Evolutionary conservation across 1,140 invertebrate genomes (phyloP), one percentile per base, ranked within the genome.

Genomic region (Drosophila bocki): DNA sequence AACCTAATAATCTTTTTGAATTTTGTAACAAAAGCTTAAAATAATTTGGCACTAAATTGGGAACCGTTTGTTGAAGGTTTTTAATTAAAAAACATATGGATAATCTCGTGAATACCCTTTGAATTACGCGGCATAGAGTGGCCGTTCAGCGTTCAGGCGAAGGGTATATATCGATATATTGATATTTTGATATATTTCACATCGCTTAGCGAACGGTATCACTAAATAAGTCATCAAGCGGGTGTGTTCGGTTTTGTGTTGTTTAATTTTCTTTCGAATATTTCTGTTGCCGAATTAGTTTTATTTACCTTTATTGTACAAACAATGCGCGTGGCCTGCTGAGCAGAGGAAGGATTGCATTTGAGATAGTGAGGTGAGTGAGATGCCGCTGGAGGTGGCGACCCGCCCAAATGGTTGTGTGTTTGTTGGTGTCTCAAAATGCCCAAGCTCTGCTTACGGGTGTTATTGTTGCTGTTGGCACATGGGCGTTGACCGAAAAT

Each of bases 401-500:
- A 90, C 81, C 78, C 85, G 85, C 85, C 85, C 85, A 90, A 90
- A 72, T 39, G 39, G 19, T 60, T 65, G 56, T 72, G 65, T 81
- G 79, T 88, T 74, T 78, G 69, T 19, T 67, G 47, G 50, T 68
- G 57, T 41, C 57, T 75, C 48, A 56, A 91, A 84, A 84, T 78
- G 79, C 80, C 80, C 80, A 76, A 67, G 80, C 80, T 83, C 41
- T 81, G 75, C 72, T 75, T 85, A 72, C 77, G 48, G 29, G 75
- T 91, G 75, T 91, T 84, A 80, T 90, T 90, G 83, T 72, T 83
- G 79, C 71, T 80, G 76, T 62, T 78, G 72, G 84, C 71, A 85
- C 76, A 91, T 91, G 88, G 88, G 88, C 88, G 88, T 91, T 91
- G 88, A 91, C 88, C 88, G 60, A 91, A 91, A 85, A 80, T 39